These are phyloP conservation scores for Camponotus vicinus DNA, from an alignment of 1,140 invertebrate species.

Conservation along the genomic window DNA sequence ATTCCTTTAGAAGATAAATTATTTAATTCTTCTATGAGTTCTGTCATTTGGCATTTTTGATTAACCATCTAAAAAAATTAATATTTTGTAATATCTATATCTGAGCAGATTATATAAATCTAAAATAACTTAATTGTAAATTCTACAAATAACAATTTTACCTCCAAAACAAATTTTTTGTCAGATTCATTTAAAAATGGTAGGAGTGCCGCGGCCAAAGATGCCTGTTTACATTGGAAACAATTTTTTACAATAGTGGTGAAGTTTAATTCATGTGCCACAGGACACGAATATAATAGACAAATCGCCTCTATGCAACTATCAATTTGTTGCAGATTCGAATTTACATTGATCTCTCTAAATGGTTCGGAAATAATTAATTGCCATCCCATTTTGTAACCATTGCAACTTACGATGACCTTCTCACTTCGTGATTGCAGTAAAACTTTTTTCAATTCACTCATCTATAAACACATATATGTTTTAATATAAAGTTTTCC, in stretches of 20 bases:
- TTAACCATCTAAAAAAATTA: slow-evolving; percentile 61
- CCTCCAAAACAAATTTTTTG: slow-evolving; percentile 70
- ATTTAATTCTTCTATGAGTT: slow-evolving; percentile 63
- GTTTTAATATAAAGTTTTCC: slow-evolving; percentile 28
- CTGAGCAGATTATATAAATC: not conserved
- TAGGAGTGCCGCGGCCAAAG: slow-evolving; percentile 78
- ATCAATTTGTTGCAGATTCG: slow-evolving; percentile 71
- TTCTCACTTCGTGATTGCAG: slow-evolving; percentile 73
- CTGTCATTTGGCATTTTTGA: slow-evolving; percentile 22
- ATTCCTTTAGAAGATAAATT: slow-evolving; percentile 70
- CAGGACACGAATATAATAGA: slow-evolving; percentile 80
- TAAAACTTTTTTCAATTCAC: slow-evolving; percentile 77
- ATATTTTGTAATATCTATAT: slow-evolving; percentile 26
- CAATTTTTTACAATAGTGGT: slow-evolving; percentile 71
- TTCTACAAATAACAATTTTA: slow-evolving; percentile 46
- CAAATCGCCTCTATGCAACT: slow-evolving; percentile 76
- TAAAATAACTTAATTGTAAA: not conserved
- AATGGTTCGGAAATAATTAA: slow-evolving; percentile 77
- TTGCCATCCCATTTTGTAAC: slow-evolving; percentile 81
- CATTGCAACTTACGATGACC: slow-evolving; percentile 74
- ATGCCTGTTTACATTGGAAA: slow-evolving; percentile 74
- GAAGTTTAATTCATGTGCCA: slow-evolving; percentile 77
- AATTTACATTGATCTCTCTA: slow-evolving; percentile 71
- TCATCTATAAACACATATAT: slow-evolving; percentile 68
- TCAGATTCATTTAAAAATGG: slow-evolving; percentile 77